Evolutionary conservation across 1,140 invertebrate genomes (phyloP), one percentile per base, ranked within the genome.

Genomic region (Drosophila tropicalis): DNA sequence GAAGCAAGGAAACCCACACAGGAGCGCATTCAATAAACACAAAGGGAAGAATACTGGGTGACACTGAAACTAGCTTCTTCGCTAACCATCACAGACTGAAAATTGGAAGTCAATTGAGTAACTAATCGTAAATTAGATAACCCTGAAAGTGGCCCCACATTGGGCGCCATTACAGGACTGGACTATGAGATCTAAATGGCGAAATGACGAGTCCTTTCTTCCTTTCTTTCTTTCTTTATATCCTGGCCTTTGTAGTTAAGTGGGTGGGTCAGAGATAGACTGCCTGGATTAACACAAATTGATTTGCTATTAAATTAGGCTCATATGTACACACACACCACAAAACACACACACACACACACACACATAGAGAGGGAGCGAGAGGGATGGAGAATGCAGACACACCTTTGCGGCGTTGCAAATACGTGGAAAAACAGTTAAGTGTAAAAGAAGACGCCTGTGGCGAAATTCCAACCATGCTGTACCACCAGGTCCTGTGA

Each of bases 251-350:
- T 70, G 83, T 69, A 71, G 77, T 84, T 67, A 67, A 64, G 74
- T 89, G 84, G 84, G 84, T 89, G 83, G 76, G 70, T 77, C 70
- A 55, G 72, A 39, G 63, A 79, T 75, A 69, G 64, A 63, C 70
- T 80, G 73, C 25, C 77, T 76, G 85, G 84, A 89, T 89, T 89
- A 89, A 75, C 80, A 78, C 77, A 89, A 89, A 89, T 89, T 89
- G 84, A 89, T 89, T 89, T 89, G 84, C 77, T 89, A 89, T 89
- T 89, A 89, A 89, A 89, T 89, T 89, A 89, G 84, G 68, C 67
- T 57, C 63, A 62, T 40, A 72, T 58, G 65, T 65, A 65, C 47
- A 60, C 22, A 60, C 22, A 65, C 40, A 68, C 67, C 29, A 29
- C 25, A 29, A 60, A 15, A 47, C 13, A 25, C 39, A 60, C 58